Percentiles rank a stretch among this genome's conserved stretches.
These are phyloP conservation scores for Orthosia gothica DNA, from an alignment of 2,888 invertebrate genomes.

Conservation along the genomic window DNA sequence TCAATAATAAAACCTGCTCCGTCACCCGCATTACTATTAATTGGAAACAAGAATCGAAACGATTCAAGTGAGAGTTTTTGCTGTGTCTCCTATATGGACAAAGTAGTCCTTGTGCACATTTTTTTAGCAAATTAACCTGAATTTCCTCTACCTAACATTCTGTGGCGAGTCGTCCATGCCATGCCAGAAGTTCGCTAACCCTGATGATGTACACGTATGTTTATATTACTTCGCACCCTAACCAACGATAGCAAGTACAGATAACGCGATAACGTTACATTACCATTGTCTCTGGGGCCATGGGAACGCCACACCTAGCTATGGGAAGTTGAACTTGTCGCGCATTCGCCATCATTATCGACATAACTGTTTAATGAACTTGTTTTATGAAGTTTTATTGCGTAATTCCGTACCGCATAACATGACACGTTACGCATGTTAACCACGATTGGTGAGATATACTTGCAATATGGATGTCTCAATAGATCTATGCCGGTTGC, in stretches of 20 bases:
- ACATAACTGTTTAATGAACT: slow-evolving; percentile 68
- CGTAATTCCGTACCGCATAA: slow-evolving; percentile 47
- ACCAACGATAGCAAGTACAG: slow-evolving; percentile 53
- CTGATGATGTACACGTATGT: slow-evolving; percentile 20
- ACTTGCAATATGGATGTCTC: slow-evolving; percentile 14
- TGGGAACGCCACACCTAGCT: slow-evolving; percentile 75
- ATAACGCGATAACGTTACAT: slow-evolving; percentile 67
- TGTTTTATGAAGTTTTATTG: slow-evolving; percentile 59
- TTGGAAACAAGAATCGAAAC: slow-evolving; percentile 41
- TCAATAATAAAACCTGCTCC: slow-evolving; percentile 29
- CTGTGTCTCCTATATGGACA: background rate
- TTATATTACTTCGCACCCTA: slow-evolving; percentile 49
- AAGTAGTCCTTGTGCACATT: slow-evolving; percentile 30
- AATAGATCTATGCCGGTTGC: slow-evolving; percentile 26
- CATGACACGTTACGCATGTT: slow-evolving; percentile 39
- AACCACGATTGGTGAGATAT: slow-evolving; percentile 11
- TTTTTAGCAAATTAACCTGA: slow-evolving; percentile 22
- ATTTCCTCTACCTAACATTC: slow-evolving; percentile 11
- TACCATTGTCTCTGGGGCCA: slow-evolving; percentile 75
- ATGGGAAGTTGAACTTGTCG: slow-evolving; percentile 75
- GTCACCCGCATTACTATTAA: slow-evolving; percentile 29
- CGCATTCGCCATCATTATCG: slow-evolving; percentile 66
- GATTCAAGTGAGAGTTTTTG: slow-evolving; percentile 46
- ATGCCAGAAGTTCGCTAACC: slow-evolving; percentile 41
- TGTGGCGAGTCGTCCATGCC: slow-evolving; percentile 2